Conservation (phyloP, 2,888 invertebrate genomes). For the Deilephila porcellus region DNA sequence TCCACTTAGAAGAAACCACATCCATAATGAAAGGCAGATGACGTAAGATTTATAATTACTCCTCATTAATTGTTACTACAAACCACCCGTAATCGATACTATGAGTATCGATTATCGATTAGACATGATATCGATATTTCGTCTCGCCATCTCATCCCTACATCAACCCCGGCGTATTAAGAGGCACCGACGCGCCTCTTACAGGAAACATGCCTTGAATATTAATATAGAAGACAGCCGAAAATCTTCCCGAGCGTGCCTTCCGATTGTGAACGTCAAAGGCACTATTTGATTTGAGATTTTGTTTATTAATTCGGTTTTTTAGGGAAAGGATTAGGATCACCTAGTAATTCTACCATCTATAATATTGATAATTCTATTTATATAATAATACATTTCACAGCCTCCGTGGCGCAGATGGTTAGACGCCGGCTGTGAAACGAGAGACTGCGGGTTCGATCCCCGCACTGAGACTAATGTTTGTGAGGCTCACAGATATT, state of each 20-base stretch:
- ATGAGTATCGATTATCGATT: not conserved
- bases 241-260: slow-evolving; percentile 3
- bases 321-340: not conserved
- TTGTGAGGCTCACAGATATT: too few species aligned
- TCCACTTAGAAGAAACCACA: too few species aligned
- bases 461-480: too few species aligned
- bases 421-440: too few species aligned
- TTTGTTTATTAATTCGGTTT: not conserved
- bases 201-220: slow-evolving; percentile 18
- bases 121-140: not conserved
- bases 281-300: not conserved
- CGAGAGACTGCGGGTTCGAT: too few species aligned
- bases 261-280: not conserved
- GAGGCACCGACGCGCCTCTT: slow-evolving; percentile 18
- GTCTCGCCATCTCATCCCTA: not conserved
- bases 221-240: not conserved
- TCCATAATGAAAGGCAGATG: too few species aligned
- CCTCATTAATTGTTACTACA: too few species aligned
- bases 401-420: too few species aligned
- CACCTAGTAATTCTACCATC: too few species aligned
- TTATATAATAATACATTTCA: too few species aligned
- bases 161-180: not conserved
- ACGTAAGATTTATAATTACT: too few species aligned
- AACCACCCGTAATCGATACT: not conserved
- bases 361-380: too few species aligned